phyloP scores from a whole-genome alignment of 2,888 invertebrate genomes.

The Lottia scabra region DNA sequence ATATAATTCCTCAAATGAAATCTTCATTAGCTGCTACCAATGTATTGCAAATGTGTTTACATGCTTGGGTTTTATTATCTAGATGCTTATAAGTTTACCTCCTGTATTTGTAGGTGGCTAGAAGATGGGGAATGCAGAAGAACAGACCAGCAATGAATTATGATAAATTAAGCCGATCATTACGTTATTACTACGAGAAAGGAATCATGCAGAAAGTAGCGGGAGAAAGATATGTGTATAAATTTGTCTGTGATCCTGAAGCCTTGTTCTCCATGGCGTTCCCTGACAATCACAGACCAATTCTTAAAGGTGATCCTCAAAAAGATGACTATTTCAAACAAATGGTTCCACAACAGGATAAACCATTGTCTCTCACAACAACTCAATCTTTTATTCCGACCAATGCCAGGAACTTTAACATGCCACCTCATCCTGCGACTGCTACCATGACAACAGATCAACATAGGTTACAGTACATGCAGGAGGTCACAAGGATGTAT shows the following conservation, averaged over 20 bases:
- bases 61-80: too few species aligned
- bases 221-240: slow-evolving; percentile 95
- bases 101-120: slow-evolving; percentile 79
- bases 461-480: slow-evolving; percentile 56
- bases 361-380: slow-evolving; percentile 23
- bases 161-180: slow-evolving; percentile 91
- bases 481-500: slow-evolving; percentile 59
- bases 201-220: slow-evolving; percentile 98
- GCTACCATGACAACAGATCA: slow-evolving; percentile 36
- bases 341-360: slow-evolving; percentile 17
- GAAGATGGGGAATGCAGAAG: slow-evolving; percentile 96
- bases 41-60: too few species aligned
- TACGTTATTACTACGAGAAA: slow-evolving; percentile 97
- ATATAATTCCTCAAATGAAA: too few species aligned
- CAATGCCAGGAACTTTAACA: slow-evolving; percentile 22
- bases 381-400: slow-evolving; percentile 19
- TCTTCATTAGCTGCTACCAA: too few species aligned
- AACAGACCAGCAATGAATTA: slow-evolving; percentile 98
- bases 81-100: too few species aligned
- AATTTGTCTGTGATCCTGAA: slow-evolving; percentile 92
- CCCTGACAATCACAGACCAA: slow-evolving; percentile 59
- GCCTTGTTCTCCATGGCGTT: slow-evolving; percentile 68
- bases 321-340: slow-evolving; percentile 33
- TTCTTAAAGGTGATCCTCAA: slow-evolving; percentile 56
- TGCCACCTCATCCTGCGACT: slow-evolving; percentile 23